Evolutionary conservation across 2,888 invertebrate species (phyloP), one percentile per base, ranked within the genome.

Genomic region (Toxonevra muliebris): DNA sequence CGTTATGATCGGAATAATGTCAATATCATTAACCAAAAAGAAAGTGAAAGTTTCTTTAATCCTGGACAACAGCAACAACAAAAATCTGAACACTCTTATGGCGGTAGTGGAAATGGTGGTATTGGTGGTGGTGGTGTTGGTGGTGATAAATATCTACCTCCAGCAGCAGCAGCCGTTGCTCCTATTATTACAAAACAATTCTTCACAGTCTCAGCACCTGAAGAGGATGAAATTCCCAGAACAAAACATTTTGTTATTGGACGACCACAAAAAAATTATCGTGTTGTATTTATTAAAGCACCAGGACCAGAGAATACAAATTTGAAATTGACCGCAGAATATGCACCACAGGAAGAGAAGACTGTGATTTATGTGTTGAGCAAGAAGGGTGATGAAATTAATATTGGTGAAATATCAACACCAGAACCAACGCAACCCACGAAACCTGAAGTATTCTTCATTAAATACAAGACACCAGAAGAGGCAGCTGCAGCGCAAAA

Each of bases 401-500:
- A 79, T 72, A 76, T 80, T 52, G 68, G 76, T 53, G 81, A 83
- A 40, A 80, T 81, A 62, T 77, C 74, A 41, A 74, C 77, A 19
- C 76, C 82, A 52, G 75, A 74, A 65, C 80, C 77, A 69, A 76
- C 75, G 4, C 75, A 74, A 17, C 77, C 79, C 20, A 73, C 75
- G 64, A 83, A 83, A 70, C 83, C 84, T 10, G 84, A 84, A 55
- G 78, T 84, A n/a, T 83, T 81, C 75, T 84, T 84, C 69, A 82
- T 84, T 57, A 82, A 80, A 52, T 84, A 84, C 77, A 84, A 78
- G 69, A 84, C 82, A 1, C 79, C 79, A 41, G 80, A 81, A 61
- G 84, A 84, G 74, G 84, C 83, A n/a, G 74, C 73, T 4, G 78
- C 79, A 1, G 84, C 83, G 5, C 82, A 83, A 68, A 77, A 73